Evolutionary conservation across 2,888 invertebrate species (phyloP), one percentile per base, ranked within the genome.

Genomic region (Dione vanillae): DNA sequence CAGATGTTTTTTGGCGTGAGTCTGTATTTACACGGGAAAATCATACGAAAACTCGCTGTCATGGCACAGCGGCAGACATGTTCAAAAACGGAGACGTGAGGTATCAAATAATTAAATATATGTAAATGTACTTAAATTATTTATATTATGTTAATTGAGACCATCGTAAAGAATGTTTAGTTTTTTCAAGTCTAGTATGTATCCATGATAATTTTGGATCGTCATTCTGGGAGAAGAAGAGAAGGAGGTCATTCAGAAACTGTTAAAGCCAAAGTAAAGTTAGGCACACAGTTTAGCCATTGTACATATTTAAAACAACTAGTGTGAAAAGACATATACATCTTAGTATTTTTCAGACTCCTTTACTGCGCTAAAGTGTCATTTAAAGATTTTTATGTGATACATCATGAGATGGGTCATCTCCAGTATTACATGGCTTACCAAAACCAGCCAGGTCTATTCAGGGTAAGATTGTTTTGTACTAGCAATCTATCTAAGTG

Each of bases 341-440:
- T 27, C 27, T 5, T 27, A 27, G 2, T 27, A 27, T 16, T 54
- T 56, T 93, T 62, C 80, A 95, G 96, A 75, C 92, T 96, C 76
- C 83, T 96, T 43, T 94, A 96, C 79, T 96, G 96, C 78, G 94
- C 95, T 0, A 91, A 92, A 20, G 87, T 91, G 1, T 92, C 91
- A 0, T 92, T 94, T 79, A 94, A 95, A 76, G 95, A 96, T 80
- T 94, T 96, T 62, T 94, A 95, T 74, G 95, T 95, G 0, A 88
- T 96, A 1, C 95, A 96, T 77, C 96, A 96, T 82, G 96, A 96
- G 83, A 94, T 96, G 89, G 96, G 96, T 0, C 96, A 96, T 76
- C 94, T 96, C 45, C 94, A 96, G 61, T 96, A 96, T 79, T 96
- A 94, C 77, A 95, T 96, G 95, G 95, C 96, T 0, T 96, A 96